These are phyloP conservation scores for Gasterosteus nipponicus DNA, from an alignment of 2,113 vertebrate genomes.

Conservation along the genomic window DNA sequence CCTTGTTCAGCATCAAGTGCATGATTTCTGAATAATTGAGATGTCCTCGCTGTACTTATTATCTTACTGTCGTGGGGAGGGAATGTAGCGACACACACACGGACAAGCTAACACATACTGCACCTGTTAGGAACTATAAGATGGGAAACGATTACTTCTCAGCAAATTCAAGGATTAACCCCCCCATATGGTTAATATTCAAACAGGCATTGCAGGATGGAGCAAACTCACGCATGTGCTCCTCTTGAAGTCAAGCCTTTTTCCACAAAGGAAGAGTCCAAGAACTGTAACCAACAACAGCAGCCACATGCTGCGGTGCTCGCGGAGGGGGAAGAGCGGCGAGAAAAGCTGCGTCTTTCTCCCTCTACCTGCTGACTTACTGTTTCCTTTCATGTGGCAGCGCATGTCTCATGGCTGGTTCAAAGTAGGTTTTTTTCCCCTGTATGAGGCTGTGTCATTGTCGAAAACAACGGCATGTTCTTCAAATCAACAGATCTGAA, in stretches of 20 bases:
- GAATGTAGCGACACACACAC: neutral
- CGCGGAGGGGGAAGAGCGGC: slow-evolving; percentile 26
- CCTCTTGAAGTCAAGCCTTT: slow-evolving; percentile 37
- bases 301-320: slow-evolving; percentile 38
- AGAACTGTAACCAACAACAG: slow-evolving; percentile 32
- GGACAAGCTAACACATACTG: neutral
- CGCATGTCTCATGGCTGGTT: slow-evolving; percentile 36
- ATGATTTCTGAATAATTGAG: slow-evolving; percentile 21
- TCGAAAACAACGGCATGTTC: neutral
- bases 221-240: slow-evolving; percentile 38
- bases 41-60: neutral
- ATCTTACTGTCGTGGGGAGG: neutral
- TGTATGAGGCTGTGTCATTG: slow-evolving; percentile 23
- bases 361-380: slow-evolving; percentile 38
- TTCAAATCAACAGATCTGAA: slow-evolving; percentile 13
- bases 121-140: neutral
- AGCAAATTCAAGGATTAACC: slow-evolving; percentile 12
- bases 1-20: slow-evolving; percentile 19
- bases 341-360: slow-evolving; percentile 59
- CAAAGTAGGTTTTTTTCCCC: slow-evolving; percentile 13
- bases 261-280: slow-evolving; percentile 63
- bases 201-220: slow-evolving; percentile 39
- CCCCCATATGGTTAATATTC: slow-evolving; percentile 65
- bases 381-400: slow-evolving; percentile 60
- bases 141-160: neutral